Percentiles rank a stretch among this genome's conserved stretches.
phyloP scores from a whole-genome alignment of 2,888 invertebrate species.

The Punctoribates punctum region DNA sequence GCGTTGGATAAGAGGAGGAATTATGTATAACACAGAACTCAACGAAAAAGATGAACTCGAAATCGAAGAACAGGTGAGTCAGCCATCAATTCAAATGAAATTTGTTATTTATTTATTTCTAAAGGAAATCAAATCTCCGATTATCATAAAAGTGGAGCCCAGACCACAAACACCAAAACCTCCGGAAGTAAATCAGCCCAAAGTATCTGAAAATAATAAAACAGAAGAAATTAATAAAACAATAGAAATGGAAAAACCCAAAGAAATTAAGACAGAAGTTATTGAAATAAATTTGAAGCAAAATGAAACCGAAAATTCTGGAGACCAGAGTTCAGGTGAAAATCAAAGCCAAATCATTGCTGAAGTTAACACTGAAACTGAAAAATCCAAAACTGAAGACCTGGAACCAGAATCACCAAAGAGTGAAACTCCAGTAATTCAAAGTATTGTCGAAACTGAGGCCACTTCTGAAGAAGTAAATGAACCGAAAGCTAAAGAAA shows the following conservation, averaged over 20 bases:
- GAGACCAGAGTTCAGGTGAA: neutral
- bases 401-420: neutral
- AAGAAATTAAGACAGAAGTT: too few species aligned
- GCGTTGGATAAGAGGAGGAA: slow-evolving; percentile 41
- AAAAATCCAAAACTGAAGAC: neutral
- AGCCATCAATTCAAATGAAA: neutral
- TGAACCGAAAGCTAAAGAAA: neutral
- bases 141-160: too few species aligned
- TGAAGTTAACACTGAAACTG: neutral
- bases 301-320: neutral
- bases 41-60: slow-evolving; percentile 14
- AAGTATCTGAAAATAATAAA: too few species aligned
- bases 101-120: neutral
- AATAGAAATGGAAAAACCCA: too few species aligned
- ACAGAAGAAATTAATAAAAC: too few species aligned
- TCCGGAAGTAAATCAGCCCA: too few species aligned
- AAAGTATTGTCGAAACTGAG: neutral
- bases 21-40: slow-evolving; percentile 28
- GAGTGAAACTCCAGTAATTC: neutral
- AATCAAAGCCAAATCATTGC: neutral
- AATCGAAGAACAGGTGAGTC: neutral
- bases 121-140: too few species aligned
- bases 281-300: too few species aligned
- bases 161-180: too few species aligned
- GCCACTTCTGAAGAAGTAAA: neutral